Conservation (phyloP, 2,797 vertebrate genomes). For the Alca torda region DNA sequence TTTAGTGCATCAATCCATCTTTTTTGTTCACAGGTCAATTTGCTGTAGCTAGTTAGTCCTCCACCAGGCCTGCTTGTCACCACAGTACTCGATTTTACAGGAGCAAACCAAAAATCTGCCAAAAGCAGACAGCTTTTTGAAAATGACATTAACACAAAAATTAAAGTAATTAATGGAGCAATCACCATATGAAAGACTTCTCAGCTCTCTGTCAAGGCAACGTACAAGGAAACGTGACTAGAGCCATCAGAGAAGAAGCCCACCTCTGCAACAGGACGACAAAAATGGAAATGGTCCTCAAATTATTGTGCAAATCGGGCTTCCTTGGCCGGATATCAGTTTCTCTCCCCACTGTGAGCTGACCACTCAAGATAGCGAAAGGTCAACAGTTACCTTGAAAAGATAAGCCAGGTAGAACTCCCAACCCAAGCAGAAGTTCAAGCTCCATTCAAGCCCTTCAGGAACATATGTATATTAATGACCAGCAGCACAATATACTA, state of each 20-base stretch:
- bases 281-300: slow-evolving; percentile 37
- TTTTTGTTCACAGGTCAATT: neutral
- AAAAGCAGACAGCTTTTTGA: neutral
- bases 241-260: neutral
- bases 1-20: neutral
- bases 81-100: neutral
- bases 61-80: neutral
- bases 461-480: neutral
- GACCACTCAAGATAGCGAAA: neutral
- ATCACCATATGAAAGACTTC: slow-evolving; percentile 35
- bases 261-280: neutral
- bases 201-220: neutral
- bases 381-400: neutral
- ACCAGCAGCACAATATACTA: neutral
- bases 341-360: slow-evolving; percentile 4
- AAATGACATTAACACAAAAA: slow-evolving; percentile 48
- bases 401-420: slow-evolving; percentile 8
- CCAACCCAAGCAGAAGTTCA: neutral
- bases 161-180: neutral
- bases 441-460: neutral
- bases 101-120: neutral
- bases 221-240: neutral
- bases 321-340: neutral
- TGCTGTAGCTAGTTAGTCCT: neutral
- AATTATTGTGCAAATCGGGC: slow-evolving; percentile 59